Base-by-base conservation (phyloP, 2,888 invertebrate genomes). In the Ectemnius lituratus region DNA sequence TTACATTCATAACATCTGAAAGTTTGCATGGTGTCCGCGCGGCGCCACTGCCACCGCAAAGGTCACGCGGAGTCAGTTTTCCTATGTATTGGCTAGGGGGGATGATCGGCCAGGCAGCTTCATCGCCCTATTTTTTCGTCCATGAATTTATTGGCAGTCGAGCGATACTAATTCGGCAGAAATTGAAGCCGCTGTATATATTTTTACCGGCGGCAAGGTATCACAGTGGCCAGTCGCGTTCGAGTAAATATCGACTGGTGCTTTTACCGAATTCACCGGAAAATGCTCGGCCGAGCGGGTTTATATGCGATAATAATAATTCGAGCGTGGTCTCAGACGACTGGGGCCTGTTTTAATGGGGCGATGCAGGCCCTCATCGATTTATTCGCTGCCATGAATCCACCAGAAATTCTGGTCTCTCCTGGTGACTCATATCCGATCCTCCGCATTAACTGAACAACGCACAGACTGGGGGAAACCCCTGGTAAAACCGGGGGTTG, bases 391-490 rank as follows among this genome's bases (percentile, higher is more conserved):
- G 60, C 59, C 72, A 73, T 75, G 79, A 78, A 73, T 82, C 73
- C 28, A 62, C 70, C 57, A 37, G 67, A 78, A 81, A 81, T 71
- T 73, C 67, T 62, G 20, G 60, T 70, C 79, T 71, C 70, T 70
- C 58, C 60, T 62, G 78, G 79, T 81, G 82, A 83, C 68, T 83
- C 82, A 81, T 70, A 73, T 83, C 79, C 83, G 83, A 73, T 76
- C 68, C 73, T 83, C 78, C 56, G 75, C 80, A 67, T 75, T 70
- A 72, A 66, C 73, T 61, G 70, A 66, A 59, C 72, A 64, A 66
- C 72, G 57, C 62, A 67, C 59, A 67, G 63, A 37, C 37, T 37
- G 69, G 78, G 67, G 78, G 67, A 72, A 74, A 61, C 45, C 66
- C 65, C 37, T 1, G 37, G 37, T 37, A 37, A 37, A 37, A 37